phyloP scores from a whole-genome alignment of 2,113 vertebrate species.

The Panthera leo region DNA sequence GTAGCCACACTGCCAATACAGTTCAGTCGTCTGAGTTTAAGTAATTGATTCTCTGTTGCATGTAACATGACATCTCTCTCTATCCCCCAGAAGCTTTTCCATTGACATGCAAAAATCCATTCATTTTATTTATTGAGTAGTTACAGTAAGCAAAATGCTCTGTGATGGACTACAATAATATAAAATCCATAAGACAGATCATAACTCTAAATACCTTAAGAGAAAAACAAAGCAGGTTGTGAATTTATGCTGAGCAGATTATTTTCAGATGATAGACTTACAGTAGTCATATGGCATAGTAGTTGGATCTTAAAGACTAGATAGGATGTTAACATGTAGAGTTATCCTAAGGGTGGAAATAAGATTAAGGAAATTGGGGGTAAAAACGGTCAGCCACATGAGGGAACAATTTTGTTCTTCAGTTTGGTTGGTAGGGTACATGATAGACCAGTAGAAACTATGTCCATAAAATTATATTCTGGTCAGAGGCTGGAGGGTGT shows the following conservation, averaged over 20 bases:
- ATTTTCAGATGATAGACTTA: background rate
- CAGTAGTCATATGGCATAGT: background rate
- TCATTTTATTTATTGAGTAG: background rate
- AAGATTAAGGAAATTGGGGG: background rate
- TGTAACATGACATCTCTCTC: background rate
- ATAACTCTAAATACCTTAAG: background rate
- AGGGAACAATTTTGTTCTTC: background rate
- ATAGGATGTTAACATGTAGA: background rate
- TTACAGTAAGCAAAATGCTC: background rate
- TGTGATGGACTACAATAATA: background rate
- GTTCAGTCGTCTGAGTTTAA: background rate
- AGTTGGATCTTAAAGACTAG: background rate
- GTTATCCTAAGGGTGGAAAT: background rate
- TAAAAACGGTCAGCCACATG: background rate
- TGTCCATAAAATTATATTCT: background rate
- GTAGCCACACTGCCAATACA: background rate
- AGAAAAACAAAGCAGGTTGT: background rate
- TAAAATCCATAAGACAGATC: background rate
- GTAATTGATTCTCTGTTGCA: background rate
- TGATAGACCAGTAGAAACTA: background rate
- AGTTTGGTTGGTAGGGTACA: background rate
- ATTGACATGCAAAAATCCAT: background rate
- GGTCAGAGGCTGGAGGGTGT: background rate
- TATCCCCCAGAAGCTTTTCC: background rate
- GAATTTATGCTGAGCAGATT: background rate